These are phyloP conservation scores for Panurus biarmicus DNA, from an alignment of 2,113 vertebrate genomes.

Conservation along the genomic window DNA sequence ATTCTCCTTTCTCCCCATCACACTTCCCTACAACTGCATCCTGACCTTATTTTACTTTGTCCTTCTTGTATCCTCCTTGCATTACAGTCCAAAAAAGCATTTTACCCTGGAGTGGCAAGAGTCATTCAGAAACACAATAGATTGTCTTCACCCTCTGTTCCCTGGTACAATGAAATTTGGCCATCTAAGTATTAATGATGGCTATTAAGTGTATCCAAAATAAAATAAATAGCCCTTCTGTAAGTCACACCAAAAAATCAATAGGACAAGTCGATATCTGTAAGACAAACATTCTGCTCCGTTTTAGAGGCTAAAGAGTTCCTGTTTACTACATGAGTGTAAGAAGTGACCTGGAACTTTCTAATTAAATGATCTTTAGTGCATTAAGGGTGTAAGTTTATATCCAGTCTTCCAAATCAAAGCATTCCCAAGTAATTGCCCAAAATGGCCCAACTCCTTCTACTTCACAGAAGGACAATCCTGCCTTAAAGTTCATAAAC, in stretches of 20 bases:
- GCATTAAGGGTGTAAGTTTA: not conserved
- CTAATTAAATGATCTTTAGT: not conserved
- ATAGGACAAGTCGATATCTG: not conserved
- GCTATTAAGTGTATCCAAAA: not conserved
- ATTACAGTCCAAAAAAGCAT: not conserved
- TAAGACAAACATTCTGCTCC: not conserved
- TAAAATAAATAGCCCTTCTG: not conserved
- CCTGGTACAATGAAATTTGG: not conserved
- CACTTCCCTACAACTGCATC: not conserved
- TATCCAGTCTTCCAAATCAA: not conserved
- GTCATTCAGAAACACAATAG: not conserved
- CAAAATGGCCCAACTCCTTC: not conserved
- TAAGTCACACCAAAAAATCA: not conserved
- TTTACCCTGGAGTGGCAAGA: not conserved
- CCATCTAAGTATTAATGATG: not conserved
- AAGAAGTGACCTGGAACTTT: not conserved
- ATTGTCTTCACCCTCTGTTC: not conserved
- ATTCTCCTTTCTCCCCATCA: not conserved
- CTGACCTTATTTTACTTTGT: not conserved
- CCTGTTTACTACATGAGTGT: not conserved
- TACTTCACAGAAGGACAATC: not conserved
- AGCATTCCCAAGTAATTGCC: not conserved
- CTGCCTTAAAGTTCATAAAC: not conserved
- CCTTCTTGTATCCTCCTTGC: not conserved
- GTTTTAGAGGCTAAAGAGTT: not conserved